phyloP scores from a whole-genome alignment of 2,113 vertebrate species.

The Poeciliopsis turrubarensis region DNA sequence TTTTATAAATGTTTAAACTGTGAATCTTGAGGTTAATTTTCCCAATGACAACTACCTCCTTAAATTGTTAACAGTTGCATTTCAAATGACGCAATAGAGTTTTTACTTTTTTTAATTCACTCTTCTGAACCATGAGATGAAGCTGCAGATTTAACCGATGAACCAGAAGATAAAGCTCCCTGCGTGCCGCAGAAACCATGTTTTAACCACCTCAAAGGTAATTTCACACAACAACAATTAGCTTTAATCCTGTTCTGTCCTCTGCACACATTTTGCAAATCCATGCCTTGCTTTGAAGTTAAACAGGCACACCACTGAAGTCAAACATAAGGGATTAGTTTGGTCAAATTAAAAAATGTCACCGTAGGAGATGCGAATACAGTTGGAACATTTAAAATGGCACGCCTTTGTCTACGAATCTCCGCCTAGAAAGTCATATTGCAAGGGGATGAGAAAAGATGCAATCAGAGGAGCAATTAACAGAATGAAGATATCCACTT shows the following conservation, averaged over 20 bases:
- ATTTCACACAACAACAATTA: constrained; percentile 20
- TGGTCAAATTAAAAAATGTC: constrained; percentile 6
- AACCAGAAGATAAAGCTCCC: neutral
- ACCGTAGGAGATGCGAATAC: constrained; percentile 13
- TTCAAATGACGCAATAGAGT: neutral
- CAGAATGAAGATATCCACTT: constrained; percentile 51
- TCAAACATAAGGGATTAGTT: constrained; percentile 8
- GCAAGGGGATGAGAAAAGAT: constrained; percentile 62
- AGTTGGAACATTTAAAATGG: constrained; percentile 10
- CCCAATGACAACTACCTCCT: neutral
- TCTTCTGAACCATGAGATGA: neutral
- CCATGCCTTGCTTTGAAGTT: neutral
- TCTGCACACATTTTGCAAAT: neutral
- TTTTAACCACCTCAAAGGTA: constrained; percentile 7
- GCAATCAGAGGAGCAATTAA: constrained; percentile 67
- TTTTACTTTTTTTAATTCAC: neutral
- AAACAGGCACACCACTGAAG: constrained; percentile 4
- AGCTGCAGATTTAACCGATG: constrained; percentile 3
- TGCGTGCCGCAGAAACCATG: neutral
- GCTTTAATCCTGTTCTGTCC: constrained; percentile 13
- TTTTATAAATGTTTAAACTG: neutral
- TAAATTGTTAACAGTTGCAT: neutral
- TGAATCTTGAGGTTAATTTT: neutral
- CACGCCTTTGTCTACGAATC: constrained; percentile 22
- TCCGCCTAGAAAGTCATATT: constrained; percentile 29